Conservation (phyloP, 2,797 vertebrate genomes). For the Parambassis ranga region DNA sequence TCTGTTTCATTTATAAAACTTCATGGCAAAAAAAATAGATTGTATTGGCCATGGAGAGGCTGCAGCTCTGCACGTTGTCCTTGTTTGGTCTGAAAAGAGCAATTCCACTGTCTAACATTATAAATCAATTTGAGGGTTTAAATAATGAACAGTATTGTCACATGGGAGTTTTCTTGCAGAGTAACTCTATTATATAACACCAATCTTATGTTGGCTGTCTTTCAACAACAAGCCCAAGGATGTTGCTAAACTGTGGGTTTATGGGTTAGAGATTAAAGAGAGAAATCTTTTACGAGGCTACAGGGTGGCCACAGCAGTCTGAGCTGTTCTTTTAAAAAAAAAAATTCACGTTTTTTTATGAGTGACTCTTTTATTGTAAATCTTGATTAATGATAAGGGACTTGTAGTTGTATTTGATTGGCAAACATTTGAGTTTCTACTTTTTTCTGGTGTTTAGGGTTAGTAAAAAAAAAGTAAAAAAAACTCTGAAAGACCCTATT, state of each 20-base stretch:
- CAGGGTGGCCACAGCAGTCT: not conserved
- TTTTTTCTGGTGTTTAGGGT: too few relatives aligned
- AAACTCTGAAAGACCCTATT: too few relatives aligned
- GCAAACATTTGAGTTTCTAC: too few relatives aligned
- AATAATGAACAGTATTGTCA: slow-evolving; percentile 56
- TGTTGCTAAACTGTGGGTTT: slow-evolving; percentile 11
- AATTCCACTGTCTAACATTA: slow-evolving; percentile 38
- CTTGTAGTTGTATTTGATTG: too few relatives aligned
- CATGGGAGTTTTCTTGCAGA: slow-evolving; percentile 15
- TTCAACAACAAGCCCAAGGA: not conserved
- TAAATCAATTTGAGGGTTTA: slow-evolving; percentile 56
- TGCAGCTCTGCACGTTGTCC: not conserved
- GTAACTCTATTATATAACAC: not conserved
- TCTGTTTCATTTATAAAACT: slow-evolving; percentile 24
- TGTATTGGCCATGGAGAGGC: not conserved
- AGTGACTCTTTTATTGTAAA: not conserved
- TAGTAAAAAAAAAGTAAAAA: too few relatives aligned
- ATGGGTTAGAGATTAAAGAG: slow-evolving; percentile 8
- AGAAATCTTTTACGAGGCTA: not conserved
- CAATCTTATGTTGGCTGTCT: not conserved
- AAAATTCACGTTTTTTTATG: not conserved
- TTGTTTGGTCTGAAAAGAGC: slow-evolving; percentile 44
- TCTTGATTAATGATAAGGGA: not conserved
- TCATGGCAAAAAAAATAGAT: slow-evolving; percentile 28
- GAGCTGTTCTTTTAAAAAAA: not conserved